phyloP scores from a whole-genome alignment of 2,113 vertebrate genomes.

The Hippocampus mohnikei region DNA sequence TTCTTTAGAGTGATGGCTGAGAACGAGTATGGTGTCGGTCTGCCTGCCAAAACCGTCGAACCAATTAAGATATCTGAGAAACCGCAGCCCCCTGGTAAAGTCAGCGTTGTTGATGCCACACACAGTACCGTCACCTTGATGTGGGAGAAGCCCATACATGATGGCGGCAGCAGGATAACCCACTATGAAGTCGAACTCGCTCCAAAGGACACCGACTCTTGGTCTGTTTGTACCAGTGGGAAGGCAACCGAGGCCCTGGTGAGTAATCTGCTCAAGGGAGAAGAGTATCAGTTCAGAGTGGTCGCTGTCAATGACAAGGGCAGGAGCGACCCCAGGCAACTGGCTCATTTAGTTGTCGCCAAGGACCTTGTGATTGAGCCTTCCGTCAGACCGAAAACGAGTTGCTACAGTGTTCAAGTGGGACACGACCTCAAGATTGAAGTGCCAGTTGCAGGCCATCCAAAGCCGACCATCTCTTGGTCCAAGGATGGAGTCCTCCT shows the following conservation, averaged over 20 bases:
- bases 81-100: slow-evolving; percentile 95
- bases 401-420: slow-evolving; percentile 86
- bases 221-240: slow-evolving; percentile 87
- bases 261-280: slow-evolving; percentile 85
- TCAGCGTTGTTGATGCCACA: slow-evolving; percentile 89
- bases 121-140: slow-evolving; percentile 83
- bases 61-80: slow-evolving; percentile 93
- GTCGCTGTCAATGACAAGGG: slow-evolving; percentile 95
- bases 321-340: slow-evolving; percentile 88
- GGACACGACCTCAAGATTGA: slow-evolving; percentile 94
- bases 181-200: slow-evolving; percentile 94
- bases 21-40: slow-evolving; percentile 92
- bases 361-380: slow-evolving; percentile 93
- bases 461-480: slow-evolving; percentile 91
- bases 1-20: slow-evolving; percentile 94
- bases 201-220: slow-evolving; percentile 85
- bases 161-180: slow-evolving; percentile 93
- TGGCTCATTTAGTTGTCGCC: slow-evolving; percentile 84
- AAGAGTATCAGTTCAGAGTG: slow-evolving; percentile 93
- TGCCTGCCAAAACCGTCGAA: slow-evolving; percentile 84
- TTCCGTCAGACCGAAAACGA: slow-evolving; percentile 82
- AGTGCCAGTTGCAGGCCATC: slow-evolving; percentile 87
- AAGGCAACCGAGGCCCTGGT: slow-evolving; percentile 87
- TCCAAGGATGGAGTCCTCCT: slow-evolving; percentile 85
- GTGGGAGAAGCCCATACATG: slow-evolving; percentile 94